Conservation (phyloP, 2,888 invertebrate species). For the Andrena camellia region DNA sequence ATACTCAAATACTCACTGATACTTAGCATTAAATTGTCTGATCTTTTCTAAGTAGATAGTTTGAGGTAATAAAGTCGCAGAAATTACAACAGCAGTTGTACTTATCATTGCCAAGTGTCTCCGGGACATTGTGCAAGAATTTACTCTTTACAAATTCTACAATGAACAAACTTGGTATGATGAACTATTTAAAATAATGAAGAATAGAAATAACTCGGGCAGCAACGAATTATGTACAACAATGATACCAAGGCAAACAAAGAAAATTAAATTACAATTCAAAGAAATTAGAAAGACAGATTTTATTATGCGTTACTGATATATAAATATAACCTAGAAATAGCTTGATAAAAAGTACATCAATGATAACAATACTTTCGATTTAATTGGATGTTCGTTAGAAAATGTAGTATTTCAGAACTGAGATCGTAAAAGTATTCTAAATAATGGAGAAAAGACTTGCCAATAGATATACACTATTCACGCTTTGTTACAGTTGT, state of each 20-base stretch:
- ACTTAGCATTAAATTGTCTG: slow-evolving; percentile 88
- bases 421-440: neutral
- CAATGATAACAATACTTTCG: neutral
- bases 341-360: neutral
- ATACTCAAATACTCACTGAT: slow-evolving; percentile 86
- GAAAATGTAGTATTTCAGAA: neutral
- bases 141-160: neutral
- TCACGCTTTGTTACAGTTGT: neutral
- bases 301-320: neutral
- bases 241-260: neutral
- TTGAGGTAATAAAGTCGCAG: slow-evolving; percentile 85
- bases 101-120: neutral
- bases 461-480: too few species aligned
- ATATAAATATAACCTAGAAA: slow-evolving; percentile 35
- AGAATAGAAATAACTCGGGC: neutral
- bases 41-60: slow-evolving; percentile 88
- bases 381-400: slow-evolving; percentile 1
- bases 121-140: neutral
- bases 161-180: neutral
- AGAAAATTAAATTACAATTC: neutral
- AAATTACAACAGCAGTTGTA: neutral
- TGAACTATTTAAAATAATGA: slow-evolving; percentile 19
- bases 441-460: too few species aligned
- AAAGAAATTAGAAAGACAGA: neutral
- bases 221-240: neutral